These are phyloP conservation scores for Xenentodon cancila DNA, from an alignment of 2,797 vertebrate genomes.

Conservation along the genomic window DNA sequence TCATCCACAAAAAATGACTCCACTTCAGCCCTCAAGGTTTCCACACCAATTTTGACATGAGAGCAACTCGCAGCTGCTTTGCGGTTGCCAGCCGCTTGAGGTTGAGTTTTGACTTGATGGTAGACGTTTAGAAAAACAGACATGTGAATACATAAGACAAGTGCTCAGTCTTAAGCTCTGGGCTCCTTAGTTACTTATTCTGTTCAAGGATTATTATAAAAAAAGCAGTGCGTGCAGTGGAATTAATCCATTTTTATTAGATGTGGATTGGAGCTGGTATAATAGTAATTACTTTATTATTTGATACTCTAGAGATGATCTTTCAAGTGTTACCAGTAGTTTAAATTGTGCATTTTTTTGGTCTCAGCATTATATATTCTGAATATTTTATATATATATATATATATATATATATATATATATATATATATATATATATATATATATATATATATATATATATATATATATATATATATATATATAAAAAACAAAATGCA, in stretches of 20 bases:
- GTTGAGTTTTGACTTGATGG: constrained; percentile 28
- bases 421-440: neutral
- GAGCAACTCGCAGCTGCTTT: constrained; percentile 73
- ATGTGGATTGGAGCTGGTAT: neutral
- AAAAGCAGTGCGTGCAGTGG: too few relatives aligned
- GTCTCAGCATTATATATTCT: constrained; percentile 1
- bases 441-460: neutral
- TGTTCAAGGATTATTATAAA: neutral
- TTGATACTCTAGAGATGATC: neutral
- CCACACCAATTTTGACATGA: constrained; percentile 67
- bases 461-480: neutral
- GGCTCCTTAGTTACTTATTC: neutral
- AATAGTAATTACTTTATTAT: neutral
- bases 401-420: neutral
- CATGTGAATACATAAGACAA: constrained; percentile 19
- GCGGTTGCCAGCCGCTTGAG: constrained; percentile 51
- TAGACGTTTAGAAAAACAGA: constrained; percentile 40
- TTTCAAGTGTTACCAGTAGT: neutral
- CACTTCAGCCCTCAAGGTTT: constrained; percentile 68
- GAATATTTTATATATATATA: neutral
- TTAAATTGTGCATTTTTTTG: neutral
- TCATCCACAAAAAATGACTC: constrained; percentile 64
- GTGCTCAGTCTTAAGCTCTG: constrained; percentile 9
- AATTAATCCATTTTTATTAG: neutral
- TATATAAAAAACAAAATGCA: constrained; percentile 12